phyloP scores from a whole-genome alignment of 2,888 invertebrate genomes.

The Amitus sp. region DNA sequence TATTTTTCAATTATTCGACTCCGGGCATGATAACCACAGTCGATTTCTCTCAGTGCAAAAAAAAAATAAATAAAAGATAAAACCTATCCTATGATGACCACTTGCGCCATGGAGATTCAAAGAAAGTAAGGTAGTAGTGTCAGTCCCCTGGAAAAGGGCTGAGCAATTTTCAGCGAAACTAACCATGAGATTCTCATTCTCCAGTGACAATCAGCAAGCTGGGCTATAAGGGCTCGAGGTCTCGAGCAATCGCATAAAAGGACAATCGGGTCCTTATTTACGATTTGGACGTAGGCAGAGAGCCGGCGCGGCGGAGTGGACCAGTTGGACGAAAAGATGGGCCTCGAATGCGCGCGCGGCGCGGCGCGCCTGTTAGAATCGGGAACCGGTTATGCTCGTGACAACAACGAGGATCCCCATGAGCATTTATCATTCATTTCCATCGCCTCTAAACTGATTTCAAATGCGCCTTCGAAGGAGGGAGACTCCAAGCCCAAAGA shows the following conservation, averaged over 20 bases:
- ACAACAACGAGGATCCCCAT: constrained; percentile 8
- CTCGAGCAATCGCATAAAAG: constrained; percentile 55
- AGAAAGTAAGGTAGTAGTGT: neutral
- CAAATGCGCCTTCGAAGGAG: constrained; percentile 1
- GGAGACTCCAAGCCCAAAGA: neutral
- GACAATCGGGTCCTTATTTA: constrained; percentile 62
- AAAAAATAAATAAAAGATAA: too few species aligned
- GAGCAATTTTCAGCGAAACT: constrained; percentile 43
- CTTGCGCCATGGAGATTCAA: neutral
- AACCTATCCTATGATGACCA: too few species aligned
- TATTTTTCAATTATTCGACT: too few species aligned
- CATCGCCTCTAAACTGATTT: constrained; percentile 2
- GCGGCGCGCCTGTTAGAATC: too few species aligned
- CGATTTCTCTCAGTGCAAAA: too few species aligned
- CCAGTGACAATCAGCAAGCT: constrained; percentile 56
- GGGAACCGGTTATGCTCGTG: constrained; percentile 18
- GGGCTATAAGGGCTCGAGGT: constrained; percentile 16
- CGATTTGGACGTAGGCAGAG: constrained; percentile 49
- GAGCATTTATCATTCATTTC: constrained; percentile 4
- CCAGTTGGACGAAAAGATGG: constrained; percentile 1
- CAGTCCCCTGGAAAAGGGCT: neutral
- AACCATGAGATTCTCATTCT: constrained; percentile 62
- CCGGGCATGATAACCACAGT: too few species aligned
- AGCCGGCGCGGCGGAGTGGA: neutral
- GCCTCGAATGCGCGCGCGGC: too few species aligned